Conservation (phyloP, 2,888 invertebrate species). For the Chirona hameri region DNA sequence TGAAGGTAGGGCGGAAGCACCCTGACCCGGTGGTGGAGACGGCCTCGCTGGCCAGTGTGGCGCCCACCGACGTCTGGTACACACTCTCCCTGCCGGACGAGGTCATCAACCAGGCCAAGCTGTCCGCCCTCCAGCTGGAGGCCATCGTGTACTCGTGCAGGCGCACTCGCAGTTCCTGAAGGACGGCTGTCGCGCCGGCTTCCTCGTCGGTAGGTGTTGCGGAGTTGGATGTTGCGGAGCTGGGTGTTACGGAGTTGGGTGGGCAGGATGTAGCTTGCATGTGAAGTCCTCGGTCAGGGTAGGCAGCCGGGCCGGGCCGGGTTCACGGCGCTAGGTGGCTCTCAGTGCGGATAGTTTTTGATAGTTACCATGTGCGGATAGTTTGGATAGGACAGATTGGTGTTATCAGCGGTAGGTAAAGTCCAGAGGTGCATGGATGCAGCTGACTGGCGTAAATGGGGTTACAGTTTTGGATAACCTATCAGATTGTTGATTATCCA, state of each 20-base stretch:
- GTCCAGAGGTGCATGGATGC: too few species aligned
- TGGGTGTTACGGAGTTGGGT: slow-evolving; percentile 43
- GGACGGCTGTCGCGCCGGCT: slow-evolving; percentile 87
- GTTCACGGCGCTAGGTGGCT: too few species aligned
- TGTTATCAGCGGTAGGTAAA: too few species aligned
- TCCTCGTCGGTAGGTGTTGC: slow-evolving; percentile 69
- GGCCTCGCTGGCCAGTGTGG: slow-evolving; percentile 91
- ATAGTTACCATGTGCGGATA: too few species aligned
- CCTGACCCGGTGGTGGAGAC: slow-evolving; percentile 99
- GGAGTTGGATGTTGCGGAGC: not conserved
- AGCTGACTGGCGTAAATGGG: too few species aligned
- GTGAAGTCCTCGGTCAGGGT: too few species aligned
- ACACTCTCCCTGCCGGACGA: slow-evolving; percentile 50
- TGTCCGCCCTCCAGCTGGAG: slow-evolving; percentile 91
- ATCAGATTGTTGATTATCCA: too few species aligned
- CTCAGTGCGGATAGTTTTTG: too few species aligned
- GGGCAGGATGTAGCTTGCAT: too few species aligned
- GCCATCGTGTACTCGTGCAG: slow-evolving; percentile 97
- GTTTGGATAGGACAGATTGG: too few species aligned
- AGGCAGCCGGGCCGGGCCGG: too few species aligned
- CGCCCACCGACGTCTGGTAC: slow-evolving; percentile 81
- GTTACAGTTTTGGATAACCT: too few species aligned
- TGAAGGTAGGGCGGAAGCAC: slow-evolving; percentile 90
- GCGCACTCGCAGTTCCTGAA: slow-evolving; percentile 87
- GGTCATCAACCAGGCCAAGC: slow-evolving; percentile 51